Evolutionary conservation across 2,797 vertebrate species (phyloP).

Genomic region (Alectoris magna): DNA sequence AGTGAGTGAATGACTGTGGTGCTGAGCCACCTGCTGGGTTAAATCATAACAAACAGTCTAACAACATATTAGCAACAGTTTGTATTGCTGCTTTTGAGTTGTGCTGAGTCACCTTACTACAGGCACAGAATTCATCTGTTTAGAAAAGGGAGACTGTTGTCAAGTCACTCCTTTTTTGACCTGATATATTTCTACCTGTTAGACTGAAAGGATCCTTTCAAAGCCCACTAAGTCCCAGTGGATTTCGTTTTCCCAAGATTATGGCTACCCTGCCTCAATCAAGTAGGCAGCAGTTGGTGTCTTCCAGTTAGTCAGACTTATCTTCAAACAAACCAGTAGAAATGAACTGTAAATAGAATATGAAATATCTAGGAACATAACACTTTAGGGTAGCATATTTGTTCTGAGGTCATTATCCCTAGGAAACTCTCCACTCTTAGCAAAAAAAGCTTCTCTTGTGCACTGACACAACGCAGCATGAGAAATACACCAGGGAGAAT

Average conservation of each 20-base stretch:
- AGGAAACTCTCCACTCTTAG: neutral
- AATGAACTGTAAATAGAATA: neutral
- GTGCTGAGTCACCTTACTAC: neutral
- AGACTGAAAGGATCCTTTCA: neutral
- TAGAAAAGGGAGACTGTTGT: neutral
- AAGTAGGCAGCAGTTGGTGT: neutral
- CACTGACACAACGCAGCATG: neutral
- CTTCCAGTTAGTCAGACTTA: neutral
- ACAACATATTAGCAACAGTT: neutral
- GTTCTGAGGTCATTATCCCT: neutral
- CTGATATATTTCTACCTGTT: neutral
- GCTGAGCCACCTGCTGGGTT: too few relatives aligned
- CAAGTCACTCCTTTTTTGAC: neutral
- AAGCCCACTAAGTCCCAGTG: neutral
- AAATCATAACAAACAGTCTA: neutral
- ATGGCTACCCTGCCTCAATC: neutral
- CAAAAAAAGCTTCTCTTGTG: neutral
- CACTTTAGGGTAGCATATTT: neutral
- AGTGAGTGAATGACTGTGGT: too few relatives aligned
- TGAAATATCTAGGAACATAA: neutral
- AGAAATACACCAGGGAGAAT: neutral
- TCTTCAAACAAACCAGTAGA: neutral
- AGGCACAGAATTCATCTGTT: neutral
- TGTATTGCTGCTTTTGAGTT: neutral
- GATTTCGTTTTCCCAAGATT: neutral